Base-by-base conservation (phyloP, 2,888 invertebrate genomes). In the Ichneumon xanthorius region DNA sequence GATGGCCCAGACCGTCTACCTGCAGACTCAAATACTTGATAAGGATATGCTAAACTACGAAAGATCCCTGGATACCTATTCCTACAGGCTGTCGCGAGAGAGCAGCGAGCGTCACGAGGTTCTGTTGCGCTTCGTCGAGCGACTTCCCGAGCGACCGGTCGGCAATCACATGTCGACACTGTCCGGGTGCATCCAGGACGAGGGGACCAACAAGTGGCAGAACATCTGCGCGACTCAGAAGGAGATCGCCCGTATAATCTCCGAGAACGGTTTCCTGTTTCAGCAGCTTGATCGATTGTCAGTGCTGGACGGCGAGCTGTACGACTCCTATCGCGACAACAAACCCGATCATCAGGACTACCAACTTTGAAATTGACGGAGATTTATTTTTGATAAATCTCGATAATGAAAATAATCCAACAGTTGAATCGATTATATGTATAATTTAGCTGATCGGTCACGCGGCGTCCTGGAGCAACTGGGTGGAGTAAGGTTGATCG, bases 1-100 rank as follows among this genome's bases (percentile, higher is more conserved):
- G 94, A 96, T 97, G 93, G 98, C 98, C 4, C 97, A 98, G 94
- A 98, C 98, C 0, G 97, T 97, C 72, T 97, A 96, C 93, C 94
- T 98, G 79, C 97, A 98, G 94, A 96, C 96, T 11, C 96, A 97
- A 94, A 98, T 98, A 91, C 95, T 98, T 72, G 96, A 97, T 92
- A 97, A 97, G 91, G 97, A 97, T 92, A 95, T 96, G 48, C 94
- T 94, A 63, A 94, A 91, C 85, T 96, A 95, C 88, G 95, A 95
- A 83, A 92, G 94, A 14, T 91, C 93, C 4, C 90, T 96, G 61
- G 94, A 95, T 70, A 92, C 94, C n/a, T 95, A 95, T 88, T 94
- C 92, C 4, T 92, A 93, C 84, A 88, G 91, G 14, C 82, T 93
- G 11, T 90, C 91, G 0, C 92, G 93, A 48, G 93, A 94, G 72